These are phyloP conservation scores for Romanomermis culicivorax DNA, from an alignment of 2,888 invertebrate genomes.

Conservation along the genomic window DNA sequence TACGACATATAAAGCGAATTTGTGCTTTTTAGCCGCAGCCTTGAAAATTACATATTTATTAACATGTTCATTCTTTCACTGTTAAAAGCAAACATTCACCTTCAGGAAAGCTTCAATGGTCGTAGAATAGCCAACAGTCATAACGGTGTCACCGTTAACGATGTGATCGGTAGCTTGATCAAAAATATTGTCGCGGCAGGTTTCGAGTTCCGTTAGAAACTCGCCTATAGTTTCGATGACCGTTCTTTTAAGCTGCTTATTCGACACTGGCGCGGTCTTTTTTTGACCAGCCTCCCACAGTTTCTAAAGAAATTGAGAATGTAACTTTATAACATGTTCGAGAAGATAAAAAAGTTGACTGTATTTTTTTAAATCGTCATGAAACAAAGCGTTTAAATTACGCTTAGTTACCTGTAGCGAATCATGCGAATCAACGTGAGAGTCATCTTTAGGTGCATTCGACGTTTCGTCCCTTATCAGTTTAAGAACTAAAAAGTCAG, in stretches of 20 bases:
- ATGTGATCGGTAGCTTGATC: constrained; percentile 5
- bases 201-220: constrained; percentile 4
- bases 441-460: neutral
- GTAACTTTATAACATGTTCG: neutral
- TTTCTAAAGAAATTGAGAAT: neutral
- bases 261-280: neutral
- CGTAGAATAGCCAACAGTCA: neutral
- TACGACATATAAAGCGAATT: neutral
- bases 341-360: too few species aligned
- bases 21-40: neutral
- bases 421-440: neutral
- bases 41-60: too few species aligned
- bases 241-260: neutral
- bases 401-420: neutral
- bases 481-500: neutral
- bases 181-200: neutral
- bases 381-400: too few species aligned
- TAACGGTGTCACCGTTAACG: neutral
- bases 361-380: too few species aligned
- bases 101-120: constrained; percentile 4
- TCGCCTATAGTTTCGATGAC: constrained; percentile 2
- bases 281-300: neutral
- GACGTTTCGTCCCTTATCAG: neutral
- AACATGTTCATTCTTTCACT: too few species aligned
- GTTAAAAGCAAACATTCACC: too few species aligned